These are phyloP conservation scores for Coturnix japonica DNA, from an alignment of 2,113 vertebrate genomes.

Conservation along the genomic window DNA sequence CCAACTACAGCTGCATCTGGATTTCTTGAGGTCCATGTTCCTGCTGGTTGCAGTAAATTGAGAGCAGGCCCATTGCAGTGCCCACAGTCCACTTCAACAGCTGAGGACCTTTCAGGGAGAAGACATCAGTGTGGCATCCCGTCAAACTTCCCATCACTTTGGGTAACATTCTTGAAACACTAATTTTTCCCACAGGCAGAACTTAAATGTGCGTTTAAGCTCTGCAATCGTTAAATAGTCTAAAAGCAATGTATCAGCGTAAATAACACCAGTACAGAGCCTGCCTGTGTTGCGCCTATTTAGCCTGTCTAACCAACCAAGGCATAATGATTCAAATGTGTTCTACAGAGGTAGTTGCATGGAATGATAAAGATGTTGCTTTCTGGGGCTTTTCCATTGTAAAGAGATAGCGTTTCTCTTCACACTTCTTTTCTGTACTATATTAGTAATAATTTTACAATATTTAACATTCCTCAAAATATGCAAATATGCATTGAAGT, in stretches of 20 bases:
- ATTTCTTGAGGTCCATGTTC: neutral
- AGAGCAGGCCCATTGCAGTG: neutral
- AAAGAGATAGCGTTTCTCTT: neutral
- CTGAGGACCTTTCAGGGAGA: neutral
- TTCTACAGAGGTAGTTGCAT: neutral
- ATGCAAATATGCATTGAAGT: neutral
- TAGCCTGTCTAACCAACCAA: neutral
- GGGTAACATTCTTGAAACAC: neutral
- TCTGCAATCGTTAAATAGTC: neutral
- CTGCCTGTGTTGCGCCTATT: neutral
- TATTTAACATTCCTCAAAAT: neutral
- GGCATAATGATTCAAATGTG: neutral
- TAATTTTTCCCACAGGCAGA: neutral
- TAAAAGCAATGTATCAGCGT: neutral
- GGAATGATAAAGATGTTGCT: neutral
- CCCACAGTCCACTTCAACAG: neutral
- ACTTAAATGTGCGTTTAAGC: neutral
- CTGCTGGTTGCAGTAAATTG: neutral
- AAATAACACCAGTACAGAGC: neutral
- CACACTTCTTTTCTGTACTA: neutral
- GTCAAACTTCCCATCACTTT: neutral
- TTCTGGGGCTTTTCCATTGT: neutral
- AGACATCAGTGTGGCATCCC: neutral
- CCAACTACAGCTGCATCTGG: neutral
- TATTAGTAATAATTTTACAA: neutral